Evolutionary conservation across 2,113 vertebrate species (phyloP).

Genomic region (Narcine bancroftii): DNA sequence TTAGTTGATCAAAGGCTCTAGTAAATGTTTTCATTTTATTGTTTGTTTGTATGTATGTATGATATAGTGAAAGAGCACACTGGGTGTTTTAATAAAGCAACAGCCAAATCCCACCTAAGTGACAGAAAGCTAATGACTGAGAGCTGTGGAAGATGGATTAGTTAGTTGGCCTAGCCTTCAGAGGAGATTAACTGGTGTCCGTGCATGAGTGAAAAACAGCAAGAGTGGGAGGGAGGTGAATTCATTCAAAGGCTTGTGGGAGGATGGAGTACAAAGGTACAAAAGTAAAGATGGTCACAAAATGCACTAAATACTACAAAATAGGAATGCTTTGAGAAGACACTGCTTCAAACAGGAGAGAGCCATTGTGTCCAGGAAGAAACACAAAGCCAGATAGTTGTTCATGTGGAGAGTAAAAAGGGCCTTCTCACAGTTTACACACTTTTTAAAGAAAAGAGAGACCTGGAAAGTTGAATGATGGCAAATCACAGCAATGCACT

Average conservation of each 20-base stretch:
- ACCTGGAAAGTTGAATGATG: neutral
- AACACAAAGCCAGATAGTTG: neutral
- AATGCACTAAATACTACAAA: neutral
- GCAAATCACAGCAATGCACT: neutral
- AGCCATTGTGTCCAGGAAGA: neutral
- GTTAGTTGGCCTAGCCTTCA: neutral
- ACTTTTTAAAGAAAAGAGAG: neutral
- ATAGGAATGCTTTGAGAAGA: neutral
- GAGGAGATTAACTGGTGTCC: neutral
- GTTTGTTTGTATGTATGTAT: neutral
- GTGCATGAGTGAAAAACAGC: too few relatives aligned
- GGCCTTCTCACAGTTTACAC: too few relatives aligned
- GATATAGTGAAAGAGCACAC: neutral
- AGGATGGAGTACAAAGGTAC: neutral
- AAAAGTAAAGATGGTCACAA: neutral
- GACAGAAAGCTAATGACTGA: neutral
- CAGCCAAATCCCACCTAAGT: neutral
- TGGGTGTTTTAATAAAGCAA: neutral
- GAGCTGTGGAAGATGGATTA: neutral
- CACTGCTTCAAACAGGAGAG: neutral
- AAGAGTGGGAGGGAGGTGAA: neutral
- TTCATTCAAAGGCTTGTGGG: too few relatives aligned
- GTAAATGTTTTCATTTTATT: neutral
- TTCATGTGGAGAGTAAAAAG: neutral
- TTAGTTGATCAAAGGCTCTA: neutral